These are phyloP conservation scores for Malurus leucopterus DNA, from an alignment of 2,797 vertebrate genomes.

Conservation along the genomic window DNA sequence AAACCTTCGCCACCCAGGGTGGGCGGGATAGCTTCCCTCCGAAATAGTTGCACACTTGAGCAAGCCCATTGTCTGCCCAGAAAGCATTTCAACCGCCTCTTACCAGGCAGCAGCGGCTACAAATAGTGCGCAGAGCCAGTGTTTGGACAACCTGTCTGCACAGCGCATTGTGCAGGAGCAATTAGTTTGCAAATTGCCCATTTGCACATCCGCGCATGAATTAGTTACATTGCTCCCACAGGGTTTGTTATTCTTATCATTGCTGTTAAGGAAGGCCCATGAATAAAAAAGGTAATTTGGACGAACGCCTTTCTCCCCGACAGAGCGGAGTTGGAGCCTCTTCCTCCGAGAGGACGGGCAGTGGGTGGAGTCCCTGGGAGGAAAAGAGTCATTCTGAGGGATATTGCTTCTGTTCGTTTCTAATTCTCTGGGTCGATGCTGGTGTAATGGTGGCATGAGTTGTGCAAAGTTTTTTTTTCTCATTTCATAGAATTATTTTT, in stretches of 20 bases:
- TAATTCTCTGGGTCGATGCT: neutral
- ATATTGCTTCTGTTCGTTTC: neutral
- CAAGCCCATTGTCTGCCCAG: conserved; percentile 75
- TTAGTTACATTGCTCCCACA: conserved; percentile 40
- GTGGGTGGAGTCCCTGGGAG: neutral
- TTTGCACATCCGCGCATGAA: conserved; percentile 60
- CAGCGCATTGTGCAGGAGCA: conserved; percentile 63
- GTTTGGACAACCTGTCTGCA: conserved; percentile 64
- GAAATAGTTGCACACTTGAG: conserved; percentile 78
- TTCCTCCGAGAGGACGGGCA: neutral
- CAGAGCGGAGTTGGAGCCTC: neutral
- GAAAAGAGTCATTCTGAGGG: neutral
- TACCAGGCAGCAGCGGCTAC: conserved; percentile 69
- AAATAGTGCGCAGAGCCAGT: conserved; percentile 24
- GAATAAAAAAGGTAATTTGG: conserved; percentile 61
- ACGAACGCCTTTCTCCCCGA: neutral
- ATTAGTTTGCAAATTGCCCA: conserved; percentile 75
- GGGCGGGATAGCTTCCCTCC: conserved; percentile 69
- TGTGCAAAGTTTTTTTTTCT: neutral
- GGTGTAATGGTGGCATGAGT: neutral
- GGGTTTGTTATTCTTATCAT: conserved; percentile 12
- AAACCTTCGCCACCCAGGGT: conserved; percentile 75
- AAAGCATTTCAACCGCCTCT: conserved; percentile 79
- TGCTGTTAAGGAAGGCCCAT: conserved; percentile 16
- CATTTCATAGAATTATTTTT: neutral